Percentiles rank a stretch among this genome's conserved stretches.
These are phyloP conservation scores for Pogonognathellus flavescens DNA, from an alignment of 1,140 invertebrate species.

Conservation along the genomic window DNA sequence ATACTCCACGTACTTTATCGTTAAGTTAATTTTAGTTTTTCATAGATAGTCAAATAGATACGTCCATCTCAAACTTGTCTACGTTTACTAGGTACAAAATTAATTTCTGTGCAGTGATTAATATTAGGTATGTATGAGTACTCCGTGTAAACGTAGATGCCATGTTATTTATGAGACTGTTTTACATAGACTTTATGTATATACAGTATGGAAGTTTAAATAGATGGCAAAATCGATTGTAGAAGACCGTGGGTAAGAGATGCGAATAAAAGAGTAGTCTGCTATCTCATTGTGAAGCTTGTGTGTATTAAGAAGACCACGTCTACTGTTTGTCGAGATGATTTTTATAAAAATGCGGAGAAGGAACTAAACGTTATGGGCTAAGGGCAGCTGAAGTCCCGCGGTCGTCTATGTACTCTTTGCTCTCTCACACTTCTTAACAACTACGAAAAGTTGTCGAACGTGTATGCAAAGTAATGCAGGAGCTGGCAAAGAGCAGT, in stretches of 20 bases:
- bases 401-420: not conserved
- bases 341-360: slow-evolving; percentile 47
- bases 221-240: not conserved
- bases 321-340: slow-evolving; percentile 24
- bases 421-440: slow-evolving; percentile 24
- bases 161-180: too few relatives aligned
- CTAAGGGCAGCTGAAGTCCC: slow-evolving; percentile 52
- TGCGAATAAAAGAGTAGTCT: slow-evolving; percentile 11
- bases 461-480: not conserved
- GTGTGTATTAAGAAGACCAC: not conserved
- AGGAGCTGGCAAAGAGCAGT: slow-evolving; percentile 41
- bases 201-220: not conserved
- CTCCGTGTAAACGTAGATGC: too few relatives aligned
- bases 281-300: not conserved
- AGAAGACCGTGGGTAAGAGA: slow-evolving; percentile 36
- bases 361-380: slow-evolving; percentile 20
- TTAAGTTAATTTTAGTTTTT: too few relatives aligned
- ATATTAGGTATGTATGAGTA: too few relatives aligned
- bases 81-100: too few relatives aligned
- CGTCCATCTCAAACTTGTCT: too few relatives aligned
- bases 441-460: too few relatives aligned
- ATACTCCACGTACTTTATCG: too few relatives aligned
- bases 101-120: too few relatives aligned
- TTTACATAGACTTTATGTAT: too few relatives aligned
- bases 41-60: too few relatives aligned